These are phyloP conservation scores for Thunnus thynnus DNA, from an alignment of 2,113 vertebrate species.

Conservation along the genomic window DNA sequence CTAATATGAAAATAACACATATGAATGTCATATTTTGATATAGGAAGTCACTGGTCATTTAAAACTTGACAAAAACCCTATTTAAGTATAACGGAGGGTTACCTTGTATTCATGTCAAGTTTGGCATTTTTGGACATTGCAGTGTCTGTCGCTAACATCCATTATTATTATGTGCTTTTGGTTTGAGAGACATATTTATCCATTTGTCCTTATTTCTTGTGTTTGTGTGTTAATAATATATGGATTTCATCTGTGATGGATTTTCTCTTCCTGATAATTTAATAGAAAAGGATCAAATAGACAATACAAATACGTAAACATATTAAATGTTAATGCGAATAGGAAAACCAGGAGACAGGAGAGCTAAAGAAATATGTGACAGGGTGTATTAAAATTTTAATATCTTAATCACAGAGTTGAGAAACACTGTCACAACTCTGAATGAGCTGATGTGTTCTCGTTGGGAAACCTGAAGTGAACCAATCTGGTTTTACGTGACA, in stretches of 20 bases:
- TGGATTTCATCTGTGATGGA: background rate
- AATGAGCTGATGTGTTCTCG: constrained; percentile 24
- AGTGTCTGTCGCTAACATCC: too few species aligned
- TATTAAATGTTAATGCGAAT: constrained; percentile 46
- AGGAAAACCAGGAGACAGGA: constrained; percentile 16
- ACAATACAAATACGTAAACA: background rate
- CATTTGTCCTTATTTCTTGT: background rate
- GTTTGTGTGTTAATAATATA: background rate
- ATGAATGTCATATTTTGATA: too few species aligned
- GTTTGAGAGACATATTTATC: background rate
- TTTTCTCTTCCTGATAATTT: background rate
- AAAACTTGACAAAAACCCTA: too few species aligned
- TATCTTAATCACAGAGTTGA: constrained; percentile 48
- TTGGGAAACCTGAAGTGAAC: constrained; percentile 40
- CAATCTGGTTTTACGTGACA: constrained; percentile 36
- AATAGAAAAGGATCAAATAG: background rate
- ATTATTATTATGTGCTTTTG: background rate
- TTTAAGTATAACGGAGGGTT: too few species aligned
- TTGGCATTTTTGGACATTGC: too few species aligned
- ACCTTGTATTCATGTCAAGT: too few species aligned
- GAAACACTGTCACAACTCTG: constrained; percentile 45
- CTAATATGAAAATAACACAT: too few species aligned
- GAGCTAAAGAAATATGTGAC: constrained; percentile 51
- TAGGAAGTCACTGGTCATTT: too few species aligned
- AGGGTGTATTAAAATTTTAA: constrained; percentile 33